phyloP scores from a whole-genome alignment of 2,888 invertebrate genomes.

The Agrilus mali region DNA sequence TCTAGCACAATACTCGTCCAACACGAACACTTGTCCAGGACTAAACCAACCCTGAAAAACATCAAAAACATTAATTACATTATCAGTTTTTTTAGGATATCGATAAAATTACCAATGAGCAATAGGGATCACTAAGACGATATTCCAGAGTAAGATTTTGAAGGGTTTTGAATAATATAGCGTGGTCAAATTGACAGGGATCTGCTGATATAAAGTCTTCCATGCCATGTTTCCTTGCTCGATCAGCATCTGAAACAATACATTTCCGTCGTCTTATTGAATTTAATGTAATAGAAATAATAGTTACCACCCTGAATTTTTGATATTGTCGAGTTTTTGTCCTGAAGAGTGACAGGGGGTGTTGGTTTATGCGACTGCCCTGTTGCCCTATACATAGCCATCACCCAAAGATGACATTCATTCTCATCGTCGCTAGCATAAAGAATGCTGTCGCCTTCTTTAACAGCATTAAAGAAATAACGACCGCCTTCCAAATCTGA shows the following conservation, averaged over 20 bases:
- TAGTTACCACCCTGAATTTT: slow-evolving; percentile 76
- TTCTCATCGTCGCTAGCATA: slow-evolving; percentile 96
- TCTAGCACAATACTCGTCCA: slow-evolving; percentile 95
- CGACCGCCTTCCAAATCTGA: slow-evolving; percentile 84
- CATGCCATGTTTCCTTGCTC: slow-evolving; percentile 97
- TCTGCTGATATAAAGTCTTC: slow-evolving; percentile 99
- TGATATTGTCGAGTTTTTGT: slow-evolving; percentile 75
- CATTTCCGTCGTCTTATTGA: slow-evolving; percentile 7
- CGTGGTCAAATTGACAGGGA: slow-evolving; percentile 94
- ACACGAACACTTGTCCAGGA: slow-evolving; percentile 95
- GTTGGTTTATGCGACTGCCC: slow-evolving; percentile 99
- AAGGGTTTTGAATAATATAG: slow-evolving; percentile 78
- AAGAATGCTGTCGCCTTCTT: slow-evolving; percentile 94
- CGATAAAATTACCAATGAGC: slow-evolving; percentile 67
- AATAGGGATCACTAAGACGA: slow-evolving; percentile 94
- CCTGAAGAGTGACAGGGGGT: slow-evolving; percentile 66
- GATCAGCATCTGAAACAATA: slow-evolving; percentile 66
- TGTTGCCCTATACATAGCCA: slow-evolving; percentile 98
- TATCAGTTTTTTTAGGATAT: not conserved
- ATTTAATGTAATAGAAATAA: slow-evolving; percentile 26
- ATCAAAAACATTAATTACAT: not conserved
- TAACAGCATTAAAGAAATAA: slow-evolving; percentile 96
- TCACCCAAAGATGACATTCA: slow-evolving; percentile 97
- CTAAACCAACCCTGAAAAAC: slow-evolving; percentile 91
- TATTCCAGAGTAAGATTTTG: slow-evolving; percentile 92